A percentile compares a stretch with the other conserved stretches of the same genome.
phyloP scores from a whole-genome alignment of 53 echinoderm and acorn worm genomes.

The Echinometra lucunter region DNA sequence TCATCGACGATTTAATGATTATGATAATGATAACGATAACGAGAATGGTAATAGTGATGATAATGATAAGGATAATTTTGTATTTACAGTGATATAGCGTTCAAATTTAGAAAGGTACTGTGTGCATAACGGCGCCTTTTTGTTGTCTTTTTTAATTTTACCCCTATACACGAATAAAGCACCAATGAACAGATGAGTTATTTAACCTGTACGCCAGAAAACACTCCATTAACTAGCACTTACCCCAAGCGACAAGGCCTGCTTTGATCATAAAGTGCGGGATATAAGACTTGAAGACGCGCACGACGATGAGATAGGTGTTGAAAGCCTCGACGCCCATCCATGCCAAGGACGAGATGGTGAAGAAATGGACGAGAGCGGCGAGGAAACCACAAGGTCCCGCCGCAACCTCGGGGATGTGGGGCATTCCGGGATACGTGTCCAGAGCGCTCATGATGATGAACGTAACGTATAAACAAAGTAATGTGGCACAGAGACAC shows the following conservation, averaged over 20 bases:
- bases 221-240: neutral
- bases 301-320: neutral
- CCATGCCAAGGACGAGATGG: neutral
- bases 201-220: no score
- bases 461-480: neutral
- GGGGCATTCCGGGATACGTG: conserved; percentile 10
- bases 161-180: no score
- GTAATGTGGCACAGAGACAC: neutral
- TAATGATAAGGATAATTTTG: no score
- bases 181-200: no score
- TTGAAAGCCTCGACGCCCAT: conserved; percentile 38
- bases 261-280: conserved; percentile 43
- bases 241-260: neutral
- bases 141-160: no score
- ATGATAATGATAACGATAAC: no score
- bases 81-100: no score
- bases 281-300: neutral
- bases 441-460: neutral
- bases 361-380: conserved; percentile 30
- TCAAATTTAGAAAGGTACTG: no score
- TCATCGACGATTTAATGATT: no score
- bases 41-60: no score
- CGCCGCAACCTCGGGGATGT: neutral
- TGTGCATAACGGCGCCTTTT: no score
- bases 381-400: conserved; percentile 5